These are phyloP conservation scores for Anableps anableps DNA, from an alignment of 2,797 vertebrate species.

Conservation along the genomic window DNA sequence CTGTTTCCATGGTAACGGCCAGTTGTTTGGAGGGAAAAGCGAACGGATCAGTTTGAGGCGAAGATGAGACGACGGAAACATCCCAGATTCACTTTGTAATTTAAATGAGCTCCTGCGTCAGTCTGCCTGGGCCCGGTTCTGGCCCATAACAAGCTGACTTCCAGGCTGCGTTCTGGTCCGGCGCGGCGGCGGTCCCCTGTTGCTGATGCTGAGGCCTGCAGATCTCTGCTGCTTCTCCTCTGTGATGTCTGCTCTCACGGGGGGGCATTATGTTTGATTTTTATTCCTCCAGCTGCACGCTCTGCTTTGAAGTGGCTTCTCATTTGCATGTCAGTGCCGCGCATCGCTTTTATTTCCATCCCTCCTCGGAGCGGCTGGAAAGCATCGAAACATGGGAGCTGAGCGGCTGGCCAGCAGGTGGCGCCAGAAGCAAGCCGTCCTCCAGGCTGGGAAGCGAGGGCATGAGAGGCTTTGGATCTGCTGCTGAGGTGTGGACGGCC, in stretches of 20 bases:
- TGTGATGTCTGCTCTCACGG: constrained; percentile 23
- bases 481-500: no score
- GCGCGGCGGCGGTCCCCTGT: constrained; percentile 50
- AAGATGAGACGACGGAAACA: neutral
- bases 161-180: constrained; percentile 20
- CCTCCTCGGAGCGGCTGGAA: constrained; percentile 15
- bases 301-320: constrained; percentile 50
- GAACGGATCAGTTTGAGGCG: neutral
- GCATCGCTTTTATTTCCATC: constrained; percentile 25
- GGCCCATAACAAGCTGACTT: constrained; percentile 18
- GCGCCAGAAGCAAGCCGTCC: constrained; percentile 58
- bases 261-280: constrained; percentile 46
- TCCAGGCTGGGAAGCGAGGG: neutral
- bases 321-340: constrained; percentile 34
- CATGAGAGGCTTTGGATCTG: no score
- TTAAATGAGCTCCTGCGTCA: neutral
- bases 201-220: constrained; percentile 53
- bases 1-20: neutral
- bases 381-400: constrained; percentile 16
- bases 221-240: constrained; percentile 32
- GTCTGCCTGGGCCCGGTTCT: no score
- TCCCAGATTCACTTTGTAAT: neutral
- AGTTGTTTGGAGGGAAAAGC: neutral
- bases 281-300: constrained; percentile 23
- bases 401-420: constrained; percentile 58